A percentile compares a stretch with the other conserved stretches of the same genome.
Evolutionary conservation across 2,113 vertebrate species (phyloP).

Genomic region (Chlorodrepanis virens): DNA sequence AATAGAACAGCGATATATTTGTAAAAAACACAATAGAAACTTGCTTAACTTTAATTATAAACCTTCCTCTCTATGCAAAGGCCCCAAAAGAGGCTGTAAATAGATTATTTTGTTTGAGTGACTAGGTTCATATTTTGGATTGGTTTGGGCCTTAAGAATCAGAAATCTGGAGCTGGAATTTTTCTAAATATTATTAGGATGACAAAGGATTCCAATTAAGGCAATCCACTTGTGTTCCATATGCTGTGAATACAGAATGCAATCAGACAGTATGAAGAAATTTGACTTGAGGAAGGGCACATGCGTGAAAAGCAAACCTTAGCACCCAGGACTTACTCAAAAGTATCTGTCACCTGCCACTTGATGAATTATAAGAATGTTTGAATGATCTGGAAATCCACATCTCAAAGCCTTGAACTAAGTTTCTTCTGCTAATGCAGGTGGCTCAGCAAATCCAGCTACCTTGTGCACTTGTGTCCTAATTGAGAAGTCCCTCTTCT

Average conservation of each 20-base stretch:
- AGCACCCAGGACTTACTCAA: background rate
- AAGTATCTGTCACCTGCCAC: background rate
- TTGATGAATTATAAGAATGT: background rate
- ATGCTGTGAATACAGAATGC: background rate
- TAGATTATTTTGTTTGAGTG: background rate
- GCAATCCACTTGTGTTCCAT: background rate
- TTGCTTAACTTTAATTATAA: background rate
- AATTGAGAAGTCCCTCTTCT: background rate
- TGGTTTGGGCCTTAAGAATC: background rate
- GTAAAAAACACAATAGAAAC: background rate
- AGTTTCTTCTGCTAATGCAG: background rate
- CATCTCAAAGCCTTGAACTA: background rate
- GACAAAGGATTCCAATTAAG: background rate
- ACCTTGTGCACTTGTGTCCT: background rate
- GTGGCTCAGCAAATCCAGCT: background rate
- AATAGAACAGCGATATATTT: background rate
- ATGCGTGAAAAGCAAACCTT: background rate
- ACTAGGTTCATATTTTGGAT: background rate
- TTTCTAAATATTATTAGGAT: background rate
- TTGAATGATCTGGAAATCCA: background rate
- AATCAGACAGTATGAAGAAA: background rate
- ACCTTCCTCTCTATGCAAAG: background rate
- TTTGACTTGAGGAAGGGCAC: background rate
- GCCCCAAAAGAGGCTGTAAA: accelerated
- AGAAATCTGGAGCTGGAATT: background rate